phyloP scores from a whole-genome alignment of 2,888 invertebrate species.

The Hemithea aestivaria region DNA sequence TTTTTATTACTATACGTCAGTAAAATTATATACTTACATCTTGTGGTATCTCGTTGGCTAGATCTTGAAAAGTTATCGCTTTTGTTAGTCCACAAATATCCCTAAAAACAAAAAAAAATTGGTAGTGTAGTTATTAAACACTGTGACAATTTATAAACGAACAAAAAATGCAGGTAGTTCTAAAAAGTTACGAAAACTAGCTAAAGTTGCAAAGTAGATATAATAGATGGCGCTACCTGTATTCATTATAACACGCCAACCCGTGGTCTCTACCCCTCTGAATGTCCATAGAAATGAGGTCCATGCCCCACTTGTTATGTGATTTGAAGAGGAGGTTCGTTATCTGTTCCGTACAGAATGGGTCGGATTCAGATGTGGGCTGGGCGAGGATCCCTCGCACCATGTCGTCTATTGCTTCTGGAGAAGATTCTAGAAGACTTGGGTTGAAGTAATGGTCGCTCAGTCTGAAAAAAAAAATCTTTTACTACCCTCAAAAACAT shows the following conservation, averaged over 20 bases:
- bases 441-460: constrained; percentile 80
- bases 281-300: constrained; percentile 81
- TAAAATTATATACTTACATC: too few relatives aligned
- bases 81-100: constrained; percentile 85
- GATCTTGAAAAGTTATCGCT: constrained; percentile 84
- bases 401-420: constrained; percentile 73
- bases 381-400: constrained; percentile 77
- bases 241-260: constrained; percentile 81
- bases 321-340: constrained; percentile 72
- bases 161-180: too few relatives aligned
- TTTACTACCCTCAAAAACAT: too few relatives aligned
- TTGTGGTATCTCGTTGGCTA: constrained; percentile 82
- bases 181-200: too few relatives aligned
- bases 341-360: constrained; percentile 70
- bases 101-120: constrained; percentile 67
- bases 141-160: too few relatives aligned
- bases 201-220: too few relatives aligned
- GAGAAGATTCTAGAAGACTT: constrained; percentile 67
- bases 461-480: constrained; percentile 50
- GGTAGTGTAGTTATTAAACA: too few relatives aligned
- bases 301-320: constrained; percentile 73
- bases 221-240: too few relatives aligned
- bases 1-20: too few relatives aligned
- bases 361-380: constrained; percentile 77
- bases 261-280: constrained; percentile 83